Base-by-base conservation (phyloP, 2,888 invertebrate species). In the Apodemia hepburni region DNA sequence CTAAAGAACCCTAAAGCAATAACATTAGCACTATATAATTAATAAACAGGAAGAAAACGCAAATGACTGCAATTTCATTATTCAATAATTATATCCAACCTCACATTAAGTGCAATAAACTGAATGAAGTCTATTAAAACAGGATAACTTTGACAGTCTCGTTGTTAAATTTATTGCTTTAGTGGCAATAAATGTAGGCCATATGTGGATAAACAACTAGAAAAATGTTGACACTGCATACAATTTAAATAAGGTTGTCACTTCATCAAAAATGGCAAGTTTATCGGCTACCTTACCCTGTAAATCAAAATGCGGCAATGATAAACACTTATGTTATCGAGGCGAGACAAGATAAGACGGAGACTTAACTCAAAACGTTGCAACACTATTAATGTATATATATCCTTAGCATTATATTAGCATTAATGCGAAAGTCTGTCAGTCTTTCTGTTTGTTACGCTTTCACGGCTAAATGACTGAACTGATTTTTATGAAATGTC, bases 161-260 rank as follows among this genome's bases (percentile, higher is more conserved):
- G 54, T 59, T 61, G 59, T 58, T 49, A 62, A 64, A 63, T 47
- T 58, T 62, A 66, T 65, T 64, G 63, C 60, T 64, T 66, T 67
- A 65, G 64, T 62, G 57, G 59, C 29, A 58, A 54, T 61, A 59
- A 62, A 54, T 57, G 49, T 57, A 22, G 4, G 18, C 54, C 61
- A 62, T 60, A 62, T 65, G 59, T 62, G 60, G 62, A 51, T 33
- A 61, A 54, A 12, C 27, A 15, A 54, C 27, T 22, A 29, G 54
- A 54, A 54, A 54, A 54, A 54, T 54, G 54, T 54, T 54, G 54
- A 12, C 54, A 54, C 54, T 54, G 15, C 54, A 54, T 54, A 54
- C 22, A 7, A 54, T 54, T 27, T 54, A 54, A 3, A 15, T 54
- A 54, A 15, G 54, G 54, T 27, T 54, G 54, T 54, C 54, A 54